Base-by-base conservation (phyloP, 2,888 invertebrate species). In the Archips xylosteana region DNA sequence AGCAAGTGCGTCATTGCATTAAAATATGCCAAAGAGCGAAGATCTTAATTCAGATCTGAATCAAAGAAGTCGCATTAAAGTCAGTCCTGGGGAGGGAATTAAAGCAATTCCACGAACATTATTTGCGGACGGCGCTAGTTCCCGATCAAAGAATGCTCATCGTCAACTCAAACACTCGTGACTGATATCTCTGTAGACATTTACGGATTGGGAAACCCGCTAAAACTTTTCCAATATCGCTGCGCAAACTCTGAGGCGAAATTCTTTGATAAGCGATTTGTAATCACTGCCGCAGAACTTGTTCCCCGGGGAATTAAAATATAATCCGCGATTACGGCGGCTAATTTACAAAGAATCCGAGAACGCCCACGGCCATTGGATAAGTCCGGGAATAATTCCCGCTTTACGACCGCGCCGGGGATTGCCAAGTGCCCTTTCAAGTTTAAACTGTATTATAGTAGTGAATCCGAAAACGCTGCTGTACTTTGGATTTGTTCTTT, bases 181-280 rank as follows among this genome's bases (percentile, higher is more conserved):
- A 87, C 86, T 86, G 87, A 88, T 89, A 86, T 83, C 85, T 82
- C 78, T 77, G 78, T 75, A 85, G 87, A 88, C 87, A 85, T 87
- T 88, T 86, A 85, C 85, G 82, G 84, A 89, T 89, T 83, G 85
- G 82, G 79, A 79, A 83, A 82, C 82, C 77, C 78, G 79, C 72
- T 75, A 72, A 83, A 92, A 92, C 86, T 92, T 92, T 89, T 88
- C 89, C 91, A 92, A 92, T 92, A 91, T 87, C 88, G 81, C 80
- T 82, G 82, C 82, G 83, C 83, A 87, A 90, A 89, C 87, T 89
- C 82, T 69, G 76, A 49, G 66, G 70, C 77, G 78, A 80, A 85
- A 89, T 88, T 86, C 89, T 90, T 90, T 87, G 90, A 91, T 92
- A 91, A 92, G 89, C 89, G 88, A 91, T 92, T 92, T 90, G 89